These are phyloP conservation scores for Puma concolor DNA, from an alignment of 2,113 vertebrate species.

Conservation along the genomic window DNA sequence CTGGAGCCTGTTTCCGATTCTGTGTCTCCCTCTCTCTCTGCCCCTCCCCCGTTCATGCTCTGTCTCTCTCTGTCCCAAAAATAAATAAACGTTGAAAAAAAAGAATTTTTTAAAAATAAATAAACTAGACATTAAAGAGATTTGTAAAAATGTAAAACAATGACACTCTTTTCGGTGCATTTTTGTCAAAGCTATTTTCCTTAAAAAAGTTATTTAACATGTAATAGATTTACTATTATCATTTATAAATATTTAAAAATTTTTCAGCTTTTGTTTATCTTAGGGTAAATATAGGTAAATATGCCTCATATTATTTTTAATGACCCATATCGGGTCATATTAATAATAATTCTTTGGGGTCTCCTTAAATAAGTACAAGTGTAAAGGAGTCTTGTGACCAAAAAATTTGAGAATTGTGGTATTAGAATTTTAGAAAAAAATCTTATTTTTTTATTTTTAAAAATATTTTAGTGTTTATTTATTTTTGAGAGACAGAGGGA, in stretches of 20 bases:
- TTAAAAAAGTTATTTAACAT: background rate
- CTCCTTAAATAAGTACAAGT: background rate
- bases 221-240: background rate
- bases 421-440: background rate
- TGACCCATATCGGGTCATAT: background rate
- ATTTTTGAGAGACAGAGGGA: no score
- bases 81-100: no score
- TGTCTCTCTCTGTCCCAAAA: no score
- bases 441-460: no score
- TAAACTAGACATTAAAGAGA: background rate
- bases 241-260: background rate
- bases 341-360: background rate
- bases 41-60: no score
- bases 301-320: background rate
- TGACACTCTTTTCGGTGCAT: background rate
- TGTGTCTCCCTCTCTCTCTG: no score
- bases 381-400: background rate
- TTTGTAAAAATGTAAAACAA: background rate
- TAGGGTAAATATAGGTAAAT: background rate
- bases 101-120: no score
- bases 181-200: background rate
- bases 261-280: background rate
- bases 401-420: background rate
- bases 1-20: no score
- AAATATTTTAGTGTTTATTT: no score